Evolutionary conservation across 2,797 vertebrate species (phyloP), one percentile per base, ranked within the genome.

Genomic region (Sardinella longiceps): DNA sequence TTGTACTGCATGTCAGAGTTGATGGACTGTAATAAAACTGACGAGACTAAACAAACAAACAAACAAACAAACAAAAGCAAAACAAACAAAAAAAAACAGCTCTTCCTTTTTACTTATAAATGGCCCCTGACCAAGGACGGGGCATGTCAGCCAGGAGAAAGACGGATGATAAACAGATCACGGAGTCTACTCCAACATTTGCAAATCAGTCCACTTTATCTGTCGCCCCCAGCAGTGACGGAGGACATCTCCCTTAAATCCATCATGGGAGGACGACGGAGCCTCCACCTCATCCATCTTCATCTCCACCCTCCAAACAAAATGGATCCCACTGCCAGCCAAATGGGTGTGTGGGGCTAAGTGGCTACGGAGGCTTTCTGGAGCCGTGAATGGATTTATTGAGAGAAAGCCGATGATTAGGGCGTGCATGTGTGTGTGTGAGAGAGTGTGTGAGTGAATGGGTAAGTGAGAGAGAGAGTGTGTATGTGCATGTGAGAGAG

Each of bases 161-260:
- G 66, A 74, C 66, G 5, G 33, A 74, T 74, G 66, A 39, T 33
- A 74, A 74, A 74, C 66, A 74, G 14, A 39, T 70, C 66, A 74
- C 37, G 33, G 12, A 74, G 37, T 39, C 33, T 28, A 74, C 66
- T 30, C 33, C 66, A 18, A 33, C 66, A 74, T 39, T 39, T 74
- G 66, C 66, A 74, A 39, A 74, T 37, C 66, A 74, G 33, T 74
- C 66, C 66, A 74, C 66, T 74, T 74, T 74, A 74, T 74, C 66
- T 39, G 66, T 74, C 33, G 30, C 66, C 30, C 5, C 33, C 30
- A 33, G 60, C 66, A 39, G 33, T 39, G 66, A 74, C 12, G 66
- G 66, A 74, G 66, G 66, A 74, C 33, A 39, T 39, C 66, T 74
- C 33, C 66, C 37, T 39, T 39, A 74, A 74, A 74, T 74, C 66